These are phyloP conservation scores for Saimiri boliviensis DNA, from an alignment of 2,113 vertebrate species.

Conservation along the genomic window DNA sequence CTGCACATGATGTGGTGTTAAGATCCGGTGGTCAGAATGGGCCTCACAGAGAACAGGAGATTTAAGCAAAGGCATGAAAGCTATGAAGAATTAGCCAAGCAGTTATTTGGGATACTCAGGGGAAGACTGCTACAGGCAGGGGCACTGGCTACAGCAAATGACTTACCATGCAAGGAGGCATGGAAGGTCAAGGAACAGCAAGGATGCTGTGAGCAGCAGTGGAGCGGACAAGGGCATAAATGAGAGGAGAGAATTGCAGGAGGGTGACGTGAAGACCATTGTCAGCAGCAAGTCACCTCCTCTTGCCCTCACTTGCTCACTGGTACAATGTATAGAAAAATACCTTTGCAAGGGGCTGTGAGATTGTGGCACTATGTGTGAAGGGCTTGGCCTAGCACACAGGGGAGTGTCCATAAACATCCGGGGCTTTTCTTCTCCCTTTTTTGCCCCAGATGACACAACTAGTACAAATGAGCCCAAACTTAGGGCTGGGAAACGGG, in stretches of 20 bases:
- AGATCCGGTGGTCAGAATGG: not conserved
- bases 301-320: not conserved
- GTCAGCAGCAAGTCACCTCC: not conserved
- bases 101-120: not conserved
- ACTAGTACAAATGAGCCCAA: not conserved
- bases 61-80: not conserved
- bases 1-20: accelerated
- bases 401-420: not conserved
- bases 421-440: not conserved
- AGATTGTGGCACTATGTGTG: not conserved
- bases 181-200: not conserved
- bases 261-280: accelerated
- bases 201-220: not conserved
- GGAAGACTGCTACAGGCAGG: not conserved
- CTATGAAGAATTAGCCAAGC: not conserved
- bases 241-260: not conserved
- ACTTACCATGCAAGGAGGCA: not conserved
- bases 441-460: not conserved
- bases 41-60: not conserved
- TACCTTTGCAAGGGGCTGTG: not conserved
- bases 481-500: not conserved
- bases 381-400: not conserved
- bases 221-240: not conserved
- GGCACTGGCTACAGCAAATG: not conserved
- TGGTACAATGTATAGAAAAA: not conserved